Evolutionary conservation across 2,888 invertebrate genomes (phyloP).

Genomic region (Drosophila bunnanda): DNA sequence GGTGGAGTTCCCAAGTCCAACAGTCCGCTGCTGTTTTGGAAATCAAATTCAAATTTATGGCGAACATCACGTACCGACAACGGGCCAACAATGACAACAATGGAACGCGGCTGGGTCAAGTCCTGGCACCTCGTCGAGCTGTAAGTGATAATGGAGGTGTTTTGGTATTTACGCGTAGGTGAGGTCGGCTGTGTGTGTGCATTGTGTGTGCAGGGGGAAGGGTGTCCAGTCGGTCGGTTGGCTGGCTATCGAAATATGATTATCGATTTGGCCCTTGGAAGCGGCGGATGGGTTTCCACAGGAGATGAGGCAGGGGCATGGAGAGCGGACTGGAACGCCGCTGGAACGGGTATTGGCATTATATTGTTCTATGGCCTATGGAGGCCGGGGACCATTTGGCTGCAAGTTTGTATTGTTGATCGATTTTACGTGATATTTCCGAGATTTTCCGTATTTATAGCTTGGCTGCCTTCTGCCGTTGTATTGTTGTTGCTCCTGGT

Average conservation of each 20-base stretch:
- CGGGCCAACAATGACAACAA: slow-evolving; percentile 54
- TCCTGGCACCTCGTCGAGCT: slow-evolving; percentile 43
- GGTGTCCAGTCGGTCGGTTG: slow-evolving; percentile 42
- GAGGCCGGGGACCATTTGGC: slow-evolving; percentile 64
- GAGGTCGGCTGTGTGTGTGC: slow-evolving; percentile 39
- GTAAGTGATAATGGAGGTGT: slow-evolving; percentile 77
- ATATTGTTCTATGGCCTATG: slow-evolving; percentile 50
- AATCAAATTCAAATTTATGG: slow-evolving; percentile 78
- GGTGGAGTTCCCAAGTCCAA: slow-evolving; percentile 19
- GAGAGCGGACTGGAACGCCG: slow-evolving; percentile 4
- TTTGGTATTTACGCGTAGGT: slow-evolving; percentile 69
- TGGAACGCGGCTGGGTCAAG: slow-evolving; percentile 40
- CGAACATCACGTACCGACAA: slow-evolving; percentile 82
- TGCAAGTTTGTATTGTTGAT: slow-evolving; percentile 84
- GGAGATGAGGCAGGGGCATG: slow-evolving; percentile 2
- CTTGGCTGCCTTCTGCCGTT: slow-evolving; percentile 41
- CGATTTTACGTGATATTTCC: slow-evolving; percentile 84
- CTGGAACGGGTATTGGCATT: slow-evolving; percentile 33
- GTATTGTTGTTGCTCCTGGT: slow-evolving; percentile 48
- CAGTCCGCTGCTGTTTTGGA: slow-evolving; percentile 66
- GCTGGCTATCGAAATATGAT: slow-evolving; percentile 68
- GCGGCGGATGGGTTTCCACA: slow-evolving; percentile 59
- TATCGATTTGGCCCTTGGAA: slow-evolving; percentile 79
- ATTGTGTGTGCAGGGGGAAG: slow-evolving; percentile 12
- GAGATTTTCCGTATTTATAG: slow-evolving; percentile 83